Evolutionary conservation across 2,888 invertebrate species (phyloP), one percentile per base, ranked within the genome.

Genomic region (Pristionchus arcanus): DNA sequence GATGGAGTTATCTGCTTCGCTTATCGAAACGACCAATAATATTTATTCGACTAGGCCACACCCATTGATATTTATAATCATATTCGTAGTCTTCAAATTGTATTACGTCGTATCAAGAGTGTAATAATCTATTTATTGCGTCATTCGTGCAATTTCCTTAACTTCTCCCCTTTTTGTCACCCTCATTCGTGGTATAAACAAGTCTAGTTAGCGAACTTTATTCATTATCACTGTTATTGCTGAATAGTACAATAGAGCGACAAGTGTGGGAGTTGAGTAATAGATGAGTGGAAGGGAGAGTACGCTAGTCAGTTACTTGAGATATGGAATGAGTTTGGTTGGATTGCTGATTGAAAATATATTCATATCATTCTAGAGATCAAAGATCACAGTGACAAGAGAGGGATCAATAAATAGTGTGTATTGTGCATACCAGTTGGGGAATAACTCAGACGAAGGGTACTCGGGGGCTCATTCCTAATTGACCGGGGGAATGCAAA

Each of bases 1-100:
- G 87, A 87, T 31, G 87, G 87, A 53, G 87, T 87, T 42, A 87
- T 87, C 34, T 87, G 87, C 28, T 87, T 87, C 53, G 87, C 71
- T n/a, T 87, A 87, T 31, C 21, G 71, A 53, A 87, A 68, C 37
- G 87, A 87, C 16, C 59, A 53, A 84, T 84, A 84, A 55, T 77
- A 42, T 49, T 9, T 0, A 34, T 77, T 9, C 42, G 2, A n/a
- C 11, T 34, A 34, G 66, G n/a, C 66, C 28, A 28, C 68, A 28
- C 28, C 21, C 74, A 28, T 71, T 31, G 66, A 19, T 71, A 31
- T 71, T 71, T 21, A 59, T 49, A 9, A 49, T 49, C 42, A 49
- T 49, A 49, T 7, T 59, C 59, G 25, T 59, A 59, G 31, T n/a
- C 68, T 7, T 34, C 13, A 11, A 13, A 31, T 77, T 19, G 77